phyloP scores from a whole-genome alignment of 2,113 vertebrate genomes.

The Garra rufa region DNA sequence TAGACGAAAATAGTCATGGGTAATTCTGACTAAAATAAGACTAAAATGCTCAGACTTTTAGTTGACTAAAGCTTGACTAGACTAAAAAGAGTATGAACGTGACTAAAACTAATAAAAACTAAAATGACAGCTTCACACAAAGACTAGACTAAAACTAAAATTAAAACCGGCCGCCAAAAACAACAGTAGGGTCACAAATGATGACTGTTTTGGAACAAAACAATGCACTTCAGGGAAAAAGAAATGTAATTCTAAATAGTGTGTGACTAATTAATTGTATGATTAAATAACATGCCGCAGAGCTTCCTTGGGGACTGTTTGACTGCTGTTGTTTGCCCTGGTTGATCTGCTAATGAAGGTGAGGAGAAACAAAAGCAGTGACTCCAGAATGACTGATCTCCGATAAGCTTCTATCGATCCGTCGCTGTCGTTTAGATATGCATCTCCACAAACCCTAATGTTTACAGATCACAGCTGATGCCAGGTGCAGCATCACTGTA shows the following conservation, averaged over 20 bases:
- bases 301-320: constrained; percentile 14
- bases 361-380: constrained; percentile 30
- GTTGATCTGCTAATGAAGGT: constrained; percentile 1
- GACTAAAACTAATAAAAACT: too few species aligned
- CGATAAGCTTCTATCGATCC: constrained; percentile 37
- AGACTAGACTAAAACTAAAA: too few species aligned
- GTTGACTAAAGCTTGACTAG: too few species aligned
- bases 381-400: constrained; percentile 35
- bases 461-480: constrained; percentile 28
- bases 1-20: too few species aligned
- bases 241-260: not conserved
- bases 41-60: too few species aligned
- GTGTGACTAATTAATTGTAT: not conserved
- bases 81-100: too few species aligned
- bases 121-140: too few species aligned
- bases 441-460: constrained; percentile 34
- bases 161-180: too few species aligned
- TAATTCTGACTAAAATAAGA: too few species aligned
- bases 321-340: constrained; percentile 5
- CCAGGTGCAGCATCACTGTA: constrained; percentile 26
- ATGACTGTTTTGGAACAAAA: not conserved
- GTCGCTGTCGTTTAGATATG: constrained; percentile 21
- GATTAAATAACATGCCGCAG: not conserved
- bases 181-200: too few species aligned
- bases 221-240: not conserved